A percentile compares a stretch with the other conserved stretches of the same genome.
These are phyloP conservation scores for Stramonita haemastoma DNA, from an alignment of 2,888 invertebrate genomes.

Conservation along the genomic window DNA sequence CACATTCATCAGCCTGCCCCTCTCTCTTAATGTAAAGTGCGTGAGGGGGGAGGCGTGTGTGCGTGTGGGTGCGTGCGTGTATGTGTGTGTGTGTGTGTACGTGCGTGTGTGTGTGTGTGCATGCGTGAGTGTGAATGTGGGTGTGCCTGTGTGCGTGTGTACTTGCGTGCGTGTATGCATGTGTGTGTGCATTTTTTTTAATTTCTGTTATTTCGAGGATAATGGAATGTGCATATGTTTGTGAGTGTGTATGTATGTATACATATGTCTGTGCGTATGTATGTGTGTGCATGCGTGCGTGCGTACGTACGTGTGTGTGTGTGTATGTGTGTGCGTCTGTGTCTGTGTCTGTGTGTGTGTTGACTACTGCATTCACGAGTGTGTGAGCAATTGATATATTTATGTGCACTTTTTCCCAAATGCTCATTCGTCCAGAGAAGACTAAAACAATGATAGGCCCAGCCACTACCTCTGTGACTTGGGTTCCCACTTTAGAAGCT, in stretches of 20 bases:
- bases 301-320: background rate
- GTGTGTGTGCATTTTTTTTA: conserved; percentile 11
- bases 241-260: background rate
- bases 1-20: no score
- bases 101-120: background rate
- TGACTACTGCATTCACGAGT: background rate
- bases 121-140: background rate
- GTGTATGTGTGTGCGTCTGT: background rate
- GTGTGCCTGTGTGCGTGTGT: background rate
- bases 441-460: no score
- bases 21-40: no score
- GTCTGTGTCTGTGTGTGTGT: background rate
- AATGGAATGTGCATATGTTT: no score
- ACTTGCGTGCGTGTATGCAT: background rate
- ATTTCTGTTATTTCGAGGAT: no score
- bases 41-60: no score
- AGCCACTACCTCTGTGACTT: background rate
- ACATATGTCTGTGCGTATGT: background rate
- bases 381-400: background rate
- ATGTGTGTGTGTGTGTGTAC: no score
- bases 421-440: no score
- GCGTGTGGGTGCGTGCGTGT: no score
- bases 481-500: background rate
- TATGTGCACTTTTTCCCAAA: background rate
- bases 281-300: background rate